Evolutionary conservation across 2,888 invertebrate species (phyloP).

Genomic region (Drosophila aldrichi): DNA sequence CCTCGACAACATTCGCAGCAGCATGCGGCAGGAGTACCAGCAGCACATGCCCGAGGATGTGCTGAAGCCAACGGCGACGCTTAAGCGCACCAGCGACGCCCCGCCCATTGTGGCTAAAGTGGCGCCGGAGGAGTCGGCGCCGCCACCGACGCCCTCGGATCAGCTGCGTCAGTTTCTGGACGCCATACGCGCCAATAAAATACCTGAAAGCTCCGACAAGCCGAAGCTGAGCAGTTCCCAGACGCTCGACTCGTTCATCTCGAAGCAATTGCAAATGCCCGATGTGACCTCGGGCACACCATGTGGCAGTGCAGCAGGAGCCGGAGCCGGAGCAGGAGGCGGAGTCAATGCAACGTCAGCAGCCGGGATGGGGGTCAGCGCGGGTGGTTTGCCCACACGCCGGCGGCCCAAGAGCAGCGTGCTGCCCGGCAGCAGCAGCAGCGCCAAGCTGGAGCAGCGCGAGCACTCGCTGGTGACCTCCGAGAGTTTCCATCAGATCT

Average conservation of each 20-base stretch:
- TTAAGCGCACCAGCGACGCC: constrained; percentile 48
- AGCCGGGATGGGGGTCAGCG: constrained; percentile 4
- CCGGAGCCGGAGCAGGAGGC: background rate
- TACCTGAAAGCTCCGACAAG: constrained; percentile 82
- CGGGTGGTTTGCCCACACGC: constrained; percentile 54
- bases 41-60: constrained; percentile 84
- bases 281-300: constrained; percentile 82
- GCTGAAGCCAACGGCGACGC: constrained; percentile 59
- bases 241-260: constrained; percentile 82
- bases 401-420: constrained; percentile 71
- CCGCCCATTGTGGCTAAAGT: background rate
- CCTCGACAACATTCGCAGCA: constrained; percentile 84
- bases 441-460: constrained; percentile 66
- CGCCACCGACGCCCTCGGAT: constrained; percentile 84
- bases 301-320: constrained; percentile 28
- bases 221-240: constrained; percentile 81
- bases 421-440: constrained; percentile 42
- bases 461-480: constrained; percentile 83
- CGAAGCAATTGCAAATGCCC: constrained; percentile 82
- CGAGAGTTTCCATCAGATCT: constrained; percentile 85
- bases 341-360: background rate
- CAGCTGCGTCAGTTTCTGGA: constrained; percentile 84
- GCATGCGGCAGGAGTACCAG: constrained; percentile 84
- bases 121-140: constrained; percentile 30
- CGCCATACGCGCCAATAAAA: constrained; percentile 85